Conservation (phyloP, 2,888 invertebrate genomes). For the Nomada hirtipes region DNA sequence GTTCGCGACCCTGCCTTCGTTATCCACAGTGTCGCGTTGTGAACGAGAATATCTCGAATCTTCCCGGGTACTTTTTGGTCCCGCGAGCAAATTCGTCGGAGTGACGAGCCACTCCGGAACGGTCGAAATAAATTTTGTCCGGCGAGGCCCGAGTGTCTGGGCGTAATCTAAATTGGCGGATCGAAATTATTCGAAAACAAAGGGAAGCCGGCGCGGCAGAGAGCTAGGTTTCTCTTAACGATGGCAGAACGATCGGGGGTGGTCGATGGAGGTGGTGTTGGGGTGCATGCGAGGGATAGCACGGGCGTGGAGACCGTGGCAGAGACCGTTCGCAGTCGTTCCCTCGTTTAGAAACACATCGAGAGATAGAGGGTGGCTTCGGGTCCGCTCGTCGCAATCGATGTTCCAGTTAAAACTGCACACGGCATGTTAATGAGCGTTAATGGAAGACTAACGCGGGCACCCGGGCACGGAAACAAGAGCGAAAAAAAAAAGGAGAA, state of each 20-base stretch:
- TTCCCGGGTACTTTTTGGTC: too few species aligned
- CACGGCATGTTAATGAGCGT: slow-evolving; percentile 65
- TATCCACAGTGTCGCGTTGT: neutral
- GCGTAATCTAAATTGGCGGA: neutral
- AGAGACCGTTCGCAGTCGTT: slow-evolving; percentile 6
- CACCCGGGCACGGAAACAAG: slow-evolving; percentile 16
- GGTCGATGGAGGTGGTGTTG: neutral
- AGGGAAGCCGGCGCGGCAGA: neutral
- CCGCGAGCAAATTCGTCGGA: too few species aligned
- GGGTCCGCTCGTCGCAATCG: slow-evolving; percentile 31
- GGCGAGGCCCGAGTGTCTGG: too few species aligned
- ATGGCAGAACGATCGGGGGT: neutral
- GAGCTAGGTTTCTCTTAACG: slow-evolving; percentile 8
- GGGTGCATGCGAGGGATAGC: neutral
- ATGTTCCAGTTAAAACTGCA: slow-evolving; percentile 58
- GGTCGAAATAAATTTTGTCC: too few species aligned
- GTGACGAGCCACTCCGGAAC: neutral
- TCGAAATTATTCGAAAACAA: neutral
- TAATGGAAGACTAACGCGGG: slow-evolving; percentile 50
- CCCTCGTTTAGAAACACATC: slow-evolving; percentile 25
- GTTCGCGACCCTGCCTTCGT: neutral
- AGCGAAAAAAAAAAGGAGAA: neutral
- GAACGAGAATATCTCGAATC: too few species aligned
- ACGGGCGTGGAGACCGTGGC: neutral
- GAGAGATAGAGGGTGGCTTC: slow-evolving; percentile 7